A percentile compares a stretch with the other conserved stretches of the same genome.
Evolutionary conservation across 2,113 vertebrate species (phyloP).

Genomic region (Tupaia chinensis): DNA sequence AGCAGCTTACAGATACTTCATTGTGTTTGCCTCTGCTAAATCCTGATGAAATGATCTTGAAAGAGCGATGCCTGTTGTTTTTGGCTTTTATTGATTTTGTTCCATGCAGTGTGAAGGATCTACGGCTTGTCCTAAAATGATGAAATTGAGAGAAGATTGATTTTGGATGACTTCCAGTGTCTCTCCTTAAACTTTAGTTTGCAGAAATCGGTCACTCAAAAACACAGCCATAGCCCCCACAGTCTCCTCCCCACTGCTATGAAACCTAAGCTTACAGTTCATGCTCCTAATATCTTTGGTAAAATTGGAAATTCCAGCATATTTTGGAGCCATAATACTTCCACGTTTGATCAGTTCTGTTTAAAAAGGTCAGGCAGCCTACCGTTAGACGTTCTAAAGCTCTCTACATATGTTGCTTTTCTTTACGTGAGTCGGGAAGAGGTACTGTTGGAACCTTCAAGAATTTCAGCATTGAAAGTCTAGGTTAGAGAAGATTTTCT

Average conservation of each 20-base stretch:
- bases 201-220: slow-evolving; percentile 70
- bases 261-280: neutral
- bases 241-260: neutral
- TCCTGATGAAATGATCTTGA: slow-evolving; percentile 84
- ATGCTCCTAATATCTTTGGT: neutral
- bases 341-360: neutral
- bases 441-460: neutral
- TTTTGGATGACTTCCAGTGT: slow-evolving; percentile 85
- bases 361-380: neutral
- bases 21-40: slow-evolving; percentile 83
- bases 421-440: neutral
- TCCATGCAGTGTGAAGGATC: slow-evolving; percentile 84
- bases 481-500: neutral
- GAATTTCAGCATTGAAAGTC: neutral
- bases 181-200: slow-evolving; percentile 81
- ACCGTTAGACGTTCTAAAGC: neutral
- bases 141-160: slow-evolving; percentile 86
- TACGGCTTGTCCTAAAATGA: slow-evolving; percentile 87
- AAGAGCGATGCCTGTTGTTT: slow-evolving; percentile 86
- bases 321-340: slow-evolving; percentile 16
- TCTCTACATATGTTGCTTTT: neutral
- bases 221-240: slow-evolving; percentile 34
- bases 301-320: neutral
- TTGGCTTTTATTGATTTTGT: slow-evolving; percentile 85
- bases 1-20: slow-evolving; percentile 80